Base-by-base conservation (phyloP, 2,797 vertebrate species). In the Rhinatrema bivittatum region DNA sequence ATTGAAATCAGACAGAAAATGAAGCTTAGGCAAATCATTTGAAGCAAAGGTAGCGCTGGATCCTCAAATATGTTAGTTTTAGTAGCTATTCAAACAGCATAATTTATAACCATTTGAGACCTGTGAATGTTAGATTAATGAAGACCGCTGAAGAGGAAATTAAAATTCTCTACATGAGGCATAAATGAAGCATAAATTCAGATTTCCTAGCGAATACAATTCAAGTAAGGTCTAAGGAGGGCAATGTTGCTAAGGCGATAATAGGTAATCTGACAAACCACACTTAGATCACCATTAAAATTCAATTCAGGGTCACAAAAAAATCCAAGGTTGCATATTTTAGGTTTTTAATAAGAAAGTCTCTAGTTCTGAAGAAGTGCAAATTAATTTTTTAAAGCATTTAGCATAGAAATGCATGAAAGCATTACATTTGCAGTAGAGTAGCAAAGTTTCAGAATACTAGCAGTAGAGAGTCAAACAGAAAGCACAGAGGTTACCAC, bases 301-400 rank as follows among this genome's bases (percentile, higher is more conserved):
- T 53, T 46, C 39, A 42, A 53, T 48, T 46, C 41, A 3, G 2
- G 13, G 22, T 29, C 46, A 49, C 39, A 16, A 35, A 30, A 36
- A 28, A 37, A 15, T 39, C 36, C 34, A 35, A 22, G 34, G 33
- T 25, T 36, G 29, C 15, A 40, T 24, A 20, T 1, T 23, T 39
- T 30, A 44, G 16, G 17, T 5, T 44, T 62, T 46, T 33, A n/a
- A 53, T 28, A 27, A 46, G 29, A 50, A 63, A 46, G 7, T 12
- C 10, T 21, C 12, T 23, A 20, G 21, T 48, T 39, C 20, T 5
- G 32, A 60, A 42, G 23, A 33, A 56, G 18, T 7, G 30, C 26
- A 42, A 37, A 60, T 61, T 50, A 35, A 25, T 29, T 44, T 32
- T 46, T 31, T 13, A 47, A 58, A 55, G 34, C 25, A 29, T 32